Percentiles rank a stretch among this genome's conserved stretches.
phyloP scores from a whole-genome alignment of 2,797 vertebrate genomes.

The Gallirallus australis region DNA sequence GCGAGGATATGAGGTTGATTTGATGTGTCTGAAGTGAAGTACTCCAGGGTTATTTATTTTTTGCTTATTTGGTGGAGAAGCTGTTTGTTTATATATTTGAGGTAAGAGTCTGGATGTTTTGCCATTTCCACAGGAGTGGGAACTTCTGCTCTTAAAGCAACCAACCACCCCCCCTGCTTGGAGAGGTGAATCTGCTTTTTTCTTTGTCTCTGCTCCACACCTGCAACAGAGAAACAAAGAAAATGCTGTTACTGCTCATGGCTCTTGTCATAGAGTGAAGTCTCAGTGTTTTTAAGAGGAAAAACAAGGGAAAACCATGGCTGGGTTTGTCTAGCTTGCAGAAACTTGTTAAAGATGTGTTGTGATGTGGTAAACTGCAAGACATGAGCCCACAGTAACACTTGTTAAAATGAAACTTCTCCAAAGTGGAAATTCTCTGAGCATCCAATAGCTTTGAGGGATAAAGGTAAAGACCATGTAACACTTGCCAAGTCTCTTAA shows the following conservation, averaged over 20 bases:
- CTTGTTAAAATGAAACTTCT: not conserved
- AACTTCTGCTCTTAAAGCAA: not conserved
- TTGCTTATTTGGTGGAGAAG: not conserved
- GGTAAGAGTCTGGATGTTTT: not conserved
- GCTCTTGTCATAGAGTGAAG: not conserved
- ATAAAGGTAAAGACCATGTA: not conserved
- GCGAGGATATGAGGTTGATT: not conserved
- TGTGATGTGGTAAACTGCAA: not conserved
- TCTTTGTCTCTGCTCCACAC: not conserved
- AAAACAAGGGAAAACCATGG: not conserved
- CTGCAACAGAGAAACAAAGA: not conserved
- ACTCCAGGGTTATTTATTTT: not conserved
- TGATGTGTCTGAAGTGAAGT: not conserved
- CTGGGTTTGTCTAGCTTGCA: not conserved
- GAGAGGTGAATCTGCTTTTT: not conserved
- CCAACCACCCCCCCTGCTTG: not conserved
- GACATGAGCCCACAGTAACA: rapidly evolving
- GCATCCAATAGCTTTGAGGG: not conserved
- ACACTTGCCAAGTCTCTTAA: not conserved
- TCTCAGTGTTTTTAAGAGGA: not conserved
- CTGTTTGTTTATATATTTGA: not conserved
- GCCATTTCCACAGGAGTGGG: not conserved
- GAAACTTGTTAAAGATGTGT: not conserved
- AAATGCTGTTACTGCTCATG: not conserved
- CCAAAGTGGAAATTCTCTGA: not conserved